Evolutionary conservation across 92 coral and sea anemone genomes (phyloP), one percentile per base, ranked within the genome.

Genomic region (Porites divaricata): DNA sequence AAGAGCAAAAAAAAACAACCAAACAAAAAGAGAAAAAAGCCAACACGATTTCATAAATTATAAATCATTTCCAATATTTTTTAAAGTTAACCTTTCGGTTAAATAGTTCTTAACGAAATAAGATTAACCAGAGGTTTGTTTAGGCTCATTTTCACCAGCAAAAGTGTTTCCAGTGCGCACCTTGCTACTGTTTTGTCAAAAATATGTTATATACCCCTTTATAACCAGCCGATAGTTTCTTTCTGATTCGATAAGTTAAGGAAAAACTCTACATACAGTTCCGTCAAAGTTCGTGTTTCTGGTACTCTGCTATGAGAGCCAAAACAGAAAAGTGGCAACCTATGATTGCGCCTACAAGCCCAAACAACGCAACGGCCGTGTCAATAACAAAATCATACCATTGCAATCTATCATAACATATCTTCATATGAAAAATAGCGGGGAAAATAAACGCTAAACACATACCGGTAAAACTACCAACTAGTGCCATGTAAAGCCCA

Each of bases 391-490:
- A 96, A 83, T 95, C 96, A 75, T 96, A 93, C 99, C 99, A 96
- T 71, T 85, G 86, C 65, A 96, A 70, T 72, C 98, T 91, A n/a
- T 88, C 85, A 63, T 95, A 95, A 74, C 99, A 95, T 66, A 96
- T 91, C 89, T 96, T 96, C 98, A 96, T 96, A 65, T 96, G 99
- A 78, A 96, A 96, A 50, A 96, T 81, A 62, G 97, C 97, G 12
- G 99, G 99, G 58, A 96, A 95, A 79, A 96, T 96, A 76, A 96
- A 96, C 8, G 99, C 96, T 48, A 96, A 87, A 69, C 99, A 96
- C 99, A 96, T 95, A 19, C 99, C 99, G 14, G 99, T 96, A 84
- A 96, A 96, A 70, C 98, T 96, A 4, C 99, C 99, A 2, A 96
- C 99, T 22, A 96, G 68, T 0, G 99, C 99, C 98, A 96, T 93